Conservation (phyloP, 2,888 invertebrate species). For the Carterocephalus palaemon region DNA sequence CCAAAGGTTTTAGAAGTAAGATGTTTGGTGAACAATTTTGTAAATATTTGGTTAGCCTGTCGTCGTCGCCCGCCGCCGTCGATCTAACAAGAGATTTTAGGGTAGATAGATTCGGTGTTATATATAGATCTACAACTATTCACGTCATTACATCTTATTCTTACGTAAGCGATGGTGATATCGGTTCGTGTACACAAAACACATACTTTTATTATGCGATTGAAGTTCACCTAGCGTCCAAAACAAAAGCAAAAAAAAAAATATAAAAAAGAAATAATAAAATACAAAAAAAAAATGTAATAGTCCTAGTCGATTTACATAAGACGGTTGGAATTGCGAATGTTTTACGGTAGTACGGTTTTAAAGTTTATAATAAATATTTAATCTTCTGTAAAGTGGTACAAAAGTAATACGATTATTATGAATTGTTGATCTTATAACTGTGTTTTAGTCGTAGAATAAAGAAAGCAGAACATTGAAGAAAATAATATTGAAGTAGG, state of each 20-base stretch:
- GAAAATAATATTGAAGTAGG: no score
- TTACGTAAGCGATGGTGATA: no score
- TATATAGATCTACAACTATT: no score
- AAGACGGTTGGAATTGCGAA: background rate
- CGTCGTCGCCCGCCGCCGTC: no score
- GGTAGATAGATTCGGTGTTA: no score
- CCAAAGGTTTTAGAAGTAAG: conserved; percentile 53
- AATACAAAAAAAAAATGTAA: background rate
- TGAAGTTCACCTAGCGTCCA: background rate
- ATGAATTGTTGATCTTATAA: background rate
- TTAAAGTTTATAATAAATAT: background rate
- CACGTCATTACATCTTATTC: no score
- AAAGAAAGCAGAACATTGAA: no score
- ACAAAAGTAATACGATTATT: background rate
- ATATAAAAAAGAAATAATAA: background rate
- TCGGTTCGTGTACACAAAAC: no score
- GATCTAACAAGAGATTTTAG: no score
- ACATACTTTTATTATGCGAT: no score
- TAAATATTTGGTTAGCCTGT: conserved; percentile 63
- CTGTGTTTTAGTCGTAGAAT: no score
- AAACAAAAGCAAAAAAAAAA: conserved; percentile 1
- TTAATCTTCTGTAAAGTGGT: background rate
- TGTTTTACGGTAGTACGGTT: background rate
- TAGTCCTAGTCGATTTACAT: conserved; percentile 9
- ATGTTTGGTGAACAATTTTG: conserved; percentile 49